Evolutionary conservation across 2,888 invertebrate genomes (phyloP).

Genomic region (Tanytarsus gracilentus): DNA sequence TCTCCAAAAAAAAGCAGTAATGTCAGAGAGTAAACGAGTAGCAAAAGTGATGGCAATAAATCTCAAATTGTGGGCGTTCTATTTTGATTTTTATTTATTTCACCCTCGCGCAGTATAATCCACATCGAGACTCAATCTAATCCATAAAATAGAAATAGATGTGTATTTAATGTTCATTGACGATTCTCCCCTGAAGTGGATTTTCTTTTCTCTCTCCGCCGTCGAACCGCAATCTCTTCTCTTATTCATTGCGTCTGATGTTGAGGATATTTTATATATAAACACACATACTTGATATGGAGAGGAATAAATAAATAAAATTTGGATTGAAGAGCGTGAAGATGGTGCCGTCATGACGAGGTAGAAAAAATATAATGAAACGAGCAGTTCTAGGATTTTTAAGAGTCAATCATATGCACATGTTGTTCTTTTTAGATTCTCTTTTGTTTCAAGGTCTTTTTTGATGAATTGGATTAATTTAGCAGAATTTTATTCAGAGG

Average conservation of each 20-base stretch:
- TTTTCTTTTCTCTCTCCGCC: not conserved
- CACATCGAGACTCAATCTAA: not conserved
- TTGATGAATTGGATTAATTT: no score
- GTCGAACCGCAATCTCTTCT: not conserved
- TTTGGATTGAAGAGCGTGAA: not conserved
- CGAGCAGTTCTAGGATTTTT: no score
- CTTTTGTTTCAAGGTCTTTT: no score
- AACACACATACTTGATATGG: not conserved
- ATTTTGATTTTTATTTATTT: conserved; percentile 28
- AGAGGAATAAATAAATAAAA: not conserved
- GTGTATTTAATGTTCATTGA: conserved; percentile 10
- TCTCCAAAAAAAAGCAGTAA: no score
- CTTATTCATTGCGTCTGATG: conserved; percentile 11
- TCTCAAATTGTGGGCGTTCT: conserved; percentile 26
- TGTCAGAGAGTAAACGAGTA: not conserved
- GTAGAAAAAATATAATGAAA: no score
- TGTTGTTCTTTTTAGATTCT: not conserved
- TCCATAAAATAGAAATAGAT: conserved; percentile 10
- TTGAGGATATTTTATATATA: not conserved
- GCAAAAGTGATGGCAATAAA: conserved; percentile 20
- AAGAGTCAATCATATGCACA: not conserved
- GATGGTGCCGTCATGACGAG: conserved; percentile 5
- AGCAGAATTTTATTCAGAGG: no score
- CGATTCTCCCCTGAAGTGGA: conserved; percentile 1
- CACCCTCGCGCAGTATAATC: conserved; percentile 1